These are phyloP conservation scores for Micromussa lordhowensis DNA, from an alignment of 92 coral and sea anemone genomes.

Conservation along the genomic window DNA sequence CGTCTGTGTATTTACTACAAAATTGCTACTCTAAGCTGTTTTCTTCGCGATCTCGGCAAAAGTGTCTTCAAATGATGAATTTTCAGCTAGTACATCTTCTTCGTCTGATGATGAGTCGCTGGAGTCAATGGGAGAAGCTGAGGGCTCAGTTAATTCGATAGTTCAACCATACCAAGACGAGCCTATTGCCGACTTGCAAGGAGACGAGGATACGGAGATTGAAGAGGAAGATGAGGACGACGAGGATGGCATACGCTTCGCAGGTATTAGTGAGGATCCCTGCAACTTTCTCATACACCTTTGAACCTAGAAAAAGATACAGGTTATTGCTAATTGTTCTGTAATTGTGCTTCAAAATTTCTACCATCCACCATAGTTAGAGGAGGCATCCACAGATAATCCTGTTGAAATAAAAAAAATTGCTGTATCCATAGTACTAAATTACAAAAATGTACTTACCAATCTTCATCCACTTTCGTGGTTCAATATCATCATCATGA, in stretches of 20 bases:
- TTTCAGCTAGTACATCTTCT: not conserved
- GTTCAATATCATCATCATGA: conserved; percentile 17
- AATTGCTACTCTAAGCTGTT: not conserved
- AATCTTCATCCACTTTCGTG: conserved; percentile 35
- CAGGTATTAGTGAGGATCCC: not conserved
- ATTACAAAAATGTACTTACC: conserved; percentile 29
- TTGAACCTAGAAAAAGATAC: not conserved
- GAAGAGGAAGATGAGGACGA: conserved; percentile 16
- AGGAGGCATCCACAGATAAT: not conserved
- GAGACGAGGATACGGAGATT: not conserved
- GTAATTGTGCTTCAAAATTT: too few relatives aligned
- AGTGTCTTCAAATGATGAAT: not conserved
- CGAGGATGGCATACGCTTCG: conserved; percentile 3
- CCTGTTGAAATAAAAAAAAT: not conserved
- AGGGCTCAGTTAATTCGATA: conserved; percentile 2
- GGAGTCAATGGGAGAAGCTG: not conserved
- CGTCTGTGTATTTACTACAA: not conserved
- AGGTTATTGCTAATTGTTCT: not conserved
- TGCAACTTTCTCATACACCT: too few relatives aligned
- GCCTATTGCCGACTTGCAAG: not conserved
- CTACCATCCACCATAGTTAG: too few relatives aligned
- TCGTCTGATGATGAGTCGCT: conserved; percentile 10
- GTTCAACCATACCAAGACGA: conserved; percentile 22
- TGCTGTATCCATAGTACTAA: too few relatives aligned
- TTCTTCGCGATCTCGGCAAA: not conserved